Evolutionary conservation across 2,888 invertebrate genomes (phyloP).

Genomic region (Lasioglossum marginatum): DNA sequence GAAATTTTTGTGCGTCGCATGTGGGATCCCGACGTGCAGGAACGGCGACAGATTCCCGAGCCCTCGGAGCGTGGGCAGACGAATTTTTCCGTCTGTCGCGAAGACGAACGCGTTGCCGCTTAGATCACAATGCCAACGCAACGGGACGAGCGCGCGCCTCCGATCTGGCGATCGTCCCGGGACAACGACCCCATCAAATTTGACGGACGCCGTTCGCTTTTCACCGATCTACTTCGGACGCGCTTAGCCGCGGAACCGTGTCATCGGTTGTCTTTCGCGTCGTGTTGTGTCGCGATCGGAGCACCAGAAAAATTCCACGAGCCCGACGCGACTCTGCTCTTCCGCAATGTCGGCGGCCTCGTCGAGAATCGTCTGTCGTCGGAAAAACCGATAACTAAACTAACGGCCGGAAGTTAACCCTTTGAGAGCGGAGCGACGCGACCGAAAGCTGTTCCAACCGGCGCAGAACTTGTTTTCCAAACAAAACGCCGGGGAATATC

Average conservation of each 20-base stretch:
- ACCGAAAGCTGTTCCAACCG: not conserved
- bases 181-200: conserved; percentile 48
- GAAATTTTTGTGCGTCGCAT: not conserved
- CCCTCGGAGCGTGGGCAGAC: conserved; percentile 34
- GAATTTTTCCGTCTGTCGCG: conserved; percentile 46
- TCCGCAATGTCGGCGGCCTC: not conserved
- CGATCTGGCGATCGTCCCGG: conserved; percentile 20
- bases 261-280: conserved; percentile 5
- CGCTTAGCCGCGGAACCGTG: conserved; percentile 2
- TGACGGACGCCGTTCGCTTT: conserved; percentile 10
- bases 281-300: not conserved
- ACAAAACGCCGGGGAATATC: not conserved
- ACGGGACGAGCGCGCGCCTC: conserved; percentile 46
- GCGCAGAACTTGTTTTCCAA: not conserved
- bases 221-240: conserved; percentile 15
- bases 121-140: conserved; percentile 36
- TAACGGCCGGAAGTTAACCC: not conserved
- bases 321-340: not conserved
- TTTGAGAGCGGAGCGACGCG: not conserved
- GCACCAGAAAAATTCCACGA: not conserved
- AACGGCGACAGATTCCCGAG: conserved; percentile 27
- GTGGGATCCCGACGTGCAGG: not conserved
- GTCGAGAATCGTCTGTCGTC: not conserved
- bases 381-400: conserved; percentile 7
- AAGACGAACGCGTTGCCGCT: conserved; percentile 33